Evolutionary conservation across 2,113 vertebrate genomes (phyloP).

Genomic region (Xiphorhynchus elegans): DNA sequence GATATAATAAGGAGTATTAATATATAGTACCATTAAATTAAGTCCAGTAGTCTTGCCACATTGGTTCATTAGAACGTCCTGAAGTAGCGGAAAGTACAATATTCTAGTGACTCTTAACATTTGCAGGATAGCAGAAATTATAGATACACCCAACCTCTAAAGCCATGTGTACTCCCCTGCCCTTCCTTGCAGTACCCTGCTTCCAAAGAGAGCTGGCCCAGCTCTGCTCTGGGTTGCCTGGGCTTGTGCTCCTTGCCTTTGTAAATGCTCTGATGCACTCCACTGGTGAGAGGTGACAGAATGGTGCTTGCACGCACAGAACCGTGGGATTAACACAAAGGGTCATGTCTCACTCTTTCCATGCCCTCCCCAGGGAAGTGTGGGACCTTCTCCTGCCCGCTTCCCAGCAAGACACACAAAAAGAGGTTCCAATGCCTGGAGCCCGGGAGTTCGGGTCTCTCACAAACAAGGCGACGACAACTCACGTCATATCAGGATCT

Average conservation of each 20-base stretch:
- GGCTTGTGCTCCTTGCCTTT: slow-evolving; percentile 68
- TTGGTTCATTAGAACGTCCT: slow-evolving; percentile 84
- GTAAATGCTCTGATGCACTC: slow-evolving; percentile 12
- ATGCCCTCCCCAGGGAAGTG: neutral
- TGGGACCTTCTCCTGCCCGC: neutral
- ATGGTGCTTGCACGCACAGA: neutral
- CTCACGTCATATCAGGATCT: slow-evolving; percentile 47
- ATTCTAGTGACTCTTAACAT: slow-evolving; percentile 84
- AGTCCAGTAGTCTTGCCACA: slow-evolving; percentile 90
- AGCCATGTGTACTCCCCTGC: slow-evolving; percentile 63
- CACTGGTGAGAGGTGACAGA: slow-evolving; percentile 46
- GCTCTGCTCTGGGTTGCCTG: slow-evolving; percentile 19
- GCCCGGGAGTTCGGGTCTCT: slow-evolving; percentile 49
- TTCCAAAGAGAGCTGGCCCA: slow-evolving; percentile 4
- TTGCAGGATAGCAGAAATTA: slow-evolving; percentile 78
- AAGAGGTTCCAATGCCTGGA: slow-evolving; percentile 28
- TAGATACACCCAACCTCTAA: slow-evolving; percentile 67
- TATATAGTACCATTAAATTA: slow-evolving; percentile 85
- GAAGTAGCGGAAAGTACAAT: slow-evolving; percentile 78
- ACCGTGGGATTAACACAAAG: slow-evolving; percentile 6
- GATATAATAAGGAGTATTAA: slow-evolving; percentile 83
- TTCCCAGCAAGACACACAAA: slow-evolving; percentile 25
- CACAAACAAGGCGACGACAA: slow-evolving; percentile 67
- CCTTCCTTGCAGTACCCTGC: slow-evolving; percentile 69
- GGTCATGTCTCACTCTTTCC: slow-evolving; percentile 8